Base-by-base conservation (phyloP, 2,888 invertebrate species). In the Drosophila histrio region DNA sequence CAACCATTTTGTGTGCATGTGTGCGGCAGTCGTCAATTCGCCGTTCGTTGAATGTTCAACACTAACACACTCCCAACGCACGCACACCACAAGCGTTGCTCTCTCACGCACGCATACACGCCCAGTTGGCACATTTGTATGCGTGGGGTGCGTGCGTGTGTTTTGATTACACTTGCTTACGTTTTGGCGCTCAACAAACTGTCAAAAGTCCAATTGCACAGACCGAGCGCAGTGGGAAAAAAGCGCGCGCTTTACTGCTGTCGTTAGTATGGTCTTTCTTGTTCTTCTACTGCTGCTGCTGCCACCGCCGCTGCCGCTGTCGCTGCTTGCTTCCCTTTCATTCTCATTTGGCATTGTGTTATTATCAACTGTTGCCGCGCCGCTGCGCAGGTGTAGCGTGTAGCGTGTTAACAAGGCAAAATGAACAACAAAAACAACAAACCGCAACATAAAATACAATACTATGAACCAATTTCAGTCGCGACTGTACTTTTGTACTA, bases 151-250 rank as follows among this genome's bases (percentile, higher is more conserved):
- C 73, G 78, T 80, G 85, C 87, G 87, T 88, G 89, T 88, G 89
- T 87, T 88, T 83, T 83, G 83, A 87, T 88, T 83, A 84, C 87
- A 88, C 87, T 88, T 88, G 87, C 88, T 87, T 73, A 53, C 72
- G 71, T 87, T 83, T 83, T 88, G 87, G 83, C 83, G 83, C 88
- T 71, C 75, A 82, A 71, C 70, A 68, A 57, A 62, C 72, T 73
- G 63, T 68, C 64, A 65, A 72, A 75, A 82, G 86, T 82, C 88
- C 81, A 82, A 88, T 72, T 82, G 86, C 60, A 79, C 72, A 67
- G 32, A 70, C 44, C 39, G 43, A 49, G 38, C 39, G 58, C 64
- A 69, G 47, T 56, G 54, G 63, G 65, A 49, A 49, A 80, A 82
- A 88, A 84, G 88, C 88, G 88, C 88, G 82, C 88, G 64, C 70